A percentile compares a stretch with the other conserved stretches of the same genome.
Conservation (phyloP, 2,113 vertebrate genomes). For the Capreolus pygargus region DNA sequence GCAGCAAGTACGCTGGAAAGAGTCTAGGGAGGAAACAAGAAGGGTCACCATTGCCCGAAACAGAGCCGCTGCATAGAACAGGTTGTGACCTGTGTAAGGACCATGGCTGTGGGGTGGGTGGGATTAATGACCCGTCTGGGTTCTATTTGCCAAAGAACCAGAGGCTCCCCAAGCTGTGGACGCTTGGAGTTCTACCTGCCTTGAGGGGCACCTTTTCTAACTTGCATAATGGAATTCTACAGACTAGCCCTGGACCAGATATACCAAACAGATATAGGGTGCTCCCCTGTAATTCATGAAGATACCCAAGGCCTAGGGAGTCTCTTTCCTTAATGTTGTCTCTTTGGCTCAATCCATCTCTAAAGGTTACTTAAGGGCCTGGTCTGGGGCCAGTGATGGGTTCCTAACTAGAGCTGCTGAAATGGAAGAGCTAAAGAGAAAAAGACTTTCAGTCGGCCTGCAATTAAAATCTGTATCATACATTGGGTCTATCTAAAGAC, state of each 20-base stretch:
- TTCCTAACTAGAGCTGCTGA: background rate
- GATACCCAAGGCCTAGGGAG: background rate
- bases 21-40: background rate
- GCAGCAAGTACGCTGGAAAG: background rate
- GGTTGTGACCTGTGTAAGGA: background rate
- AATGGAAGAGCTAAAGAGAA: background rate
- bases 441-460: background rate
- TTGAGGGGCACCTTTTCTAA: background rate
- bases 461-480: background rate
- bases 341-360: background rate
- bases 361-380: background rate
- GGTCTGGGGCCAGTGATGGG: background rate
- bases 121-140: background rate
- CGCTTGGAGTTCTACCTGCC: background rate
- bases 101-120: background rate
- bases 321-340: background rate
- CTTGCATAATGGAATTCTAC: background rate
- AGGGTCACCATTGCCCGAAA: background rate
- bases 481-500: background rate
- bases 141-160: background rate
- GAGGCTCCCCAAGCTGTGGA: background rate
- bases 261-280: background rate
- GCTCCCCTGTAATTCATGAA: background rate
- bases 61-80: background rate
- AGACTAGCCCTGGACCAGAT: background rate